Base-by-base conservation (phyloP, 23 tunicate species). In the Trididemnum miniatum region DNA sequence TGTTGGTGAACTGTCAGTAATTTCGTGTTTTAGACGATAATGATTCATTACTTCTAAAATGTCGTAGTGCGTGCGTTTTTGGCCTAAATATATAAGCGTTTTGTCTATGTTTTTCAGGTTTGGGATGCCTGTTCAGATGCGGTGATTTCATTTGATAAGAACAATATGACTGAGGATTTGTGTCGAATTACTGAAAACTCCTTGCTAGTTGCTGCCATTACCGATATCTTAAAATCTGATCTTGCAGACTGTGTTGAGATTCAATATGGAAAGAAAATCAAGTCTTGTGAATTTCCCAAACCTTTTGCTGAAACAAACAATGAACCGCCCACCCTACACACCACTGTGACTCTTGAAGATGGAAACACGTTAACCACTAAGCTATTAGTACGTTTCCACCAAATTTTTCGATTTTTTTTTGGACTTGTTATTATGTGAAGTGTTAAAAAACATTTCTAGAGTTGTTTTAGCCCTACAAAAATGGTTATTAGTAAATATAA, bases 71-170 rank as follows among this genome's bases (percentile, higher is more conserved):
- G n/a, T n/a, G n/a, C n/a, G n/a, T n/a, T n/a, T n/a, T n/a, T n/a
- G n/a, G n/a, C n/a, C n/a, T n/a, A n/a, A n/a, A n/a, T n/a, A n/a
- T n/a, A n/a, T n/a, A n/a, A n/a, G n/a, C n/a, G n/a, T n/a, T n/a
- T n/a, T n/a, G n/a, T n/a, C n/a, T 62, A 26, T 62, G 15, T 22
- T 62, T 30, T 80, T 5, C 51, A 92, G 93, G 89, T 93, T 29
- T 93, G 98, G 98, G 98, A 93, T 80, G 89, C 98, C n/a, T 88
- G 92, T 39, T 93, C 98, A 0, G 89, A 93, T 63, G 89, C 86
- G 22, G 32, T 82, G 25, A 84, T 88, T 24, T 28, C 78, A 30
- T 93, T 93, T 52, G 62, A 80, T 40, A 67, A 80, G 52, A 75
- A 88, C 80, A 79, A 83, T 23, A 83, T 87, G 89, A 24, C 71